A percentile compares a stretch with the other conserved stretches of the same genome.
Conservation (phyloP, 2,888 invertebrate genomes). For the Apodemia hepburni region DNA sequence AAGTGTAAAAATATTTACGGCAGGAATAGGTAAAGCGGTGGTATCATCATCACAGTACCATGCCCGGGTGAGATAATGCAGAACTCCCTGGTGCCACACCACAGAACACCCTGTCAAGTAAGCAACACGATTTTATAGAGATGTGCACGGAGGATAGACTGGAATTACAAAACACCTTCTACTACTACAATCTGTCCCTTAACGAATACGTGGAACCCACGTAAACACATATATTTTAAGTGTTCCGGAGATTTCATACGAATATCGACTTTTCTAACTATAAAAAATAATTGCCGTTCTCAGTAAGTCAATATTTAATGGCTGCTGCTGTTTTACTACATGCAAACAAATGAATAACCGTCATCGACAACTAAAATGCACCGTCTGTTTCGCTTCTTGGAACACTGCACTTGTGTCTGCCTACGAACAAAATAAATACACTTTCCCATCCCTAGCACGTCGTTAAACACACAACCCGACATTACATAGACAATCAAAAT, state of each 20-base stretch:
- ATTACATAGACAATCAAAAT: conserved; percentile 29
- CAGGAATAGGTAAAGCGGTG: no score
- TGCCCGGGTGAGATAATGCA: no score
- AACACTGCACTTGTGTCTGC: conserved; percentile 63
- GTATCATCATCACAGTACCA: no score
- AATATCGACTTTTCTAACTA: conserved; percentile 1
- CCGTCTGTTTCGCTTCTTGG: conserved; percentile 56
- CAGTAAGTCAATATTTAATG: conserved; percentile 9
- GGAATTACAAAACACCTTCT: no score
- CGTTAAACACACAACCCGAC: not conserved
- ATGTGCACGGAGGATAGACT: no score
- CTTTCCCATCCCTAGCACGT: conserved; percentile 48
- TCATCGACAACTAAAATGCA: conserved; percentile 27
- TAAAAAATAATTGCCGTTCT: conserved; percentile 13
- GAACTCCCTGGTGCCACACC: no score
- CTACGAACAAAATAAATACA: conserved; percentile 64
- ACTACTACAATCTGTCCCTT: no score
- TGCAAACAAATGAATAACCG: conserved; percentile 26
- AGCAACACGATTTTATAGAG: no score
- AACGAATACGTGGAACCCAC: not conserved
- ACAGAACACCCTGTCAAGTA: no score
- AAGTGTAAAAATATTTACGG: no score
- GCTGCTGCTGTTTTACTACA: conserved; percentile 12
- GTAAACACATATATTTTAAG: not conserved
- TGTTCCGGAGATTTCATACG: not conserved